Evolutionary conservation across 1,140 invertebrate species (phyloP).

Genomic region (Proales similis): DNA sequence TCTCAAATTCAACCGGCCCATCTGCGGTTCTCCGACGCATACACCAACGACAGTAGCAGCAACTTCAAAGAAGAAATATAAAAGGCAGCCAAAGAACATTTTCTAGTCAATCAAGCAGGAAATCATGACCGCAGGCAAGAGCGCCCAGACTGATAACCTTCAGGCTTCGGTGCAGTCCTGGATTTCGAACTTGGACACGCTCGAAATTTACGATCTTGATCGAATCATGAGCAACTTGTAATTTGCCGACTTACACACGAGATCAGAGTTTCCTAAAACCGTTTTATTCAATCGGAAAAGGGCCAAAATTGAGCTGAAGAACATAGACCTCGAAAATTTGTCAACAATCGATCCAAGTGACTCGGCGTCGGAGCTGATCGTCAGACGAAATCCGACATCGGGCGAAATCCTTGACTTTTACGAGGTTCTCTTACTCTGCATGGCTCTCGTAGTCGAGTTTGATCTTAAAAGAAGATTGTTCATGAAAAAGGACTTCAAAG

Average conservation of each 20-base stretch:
- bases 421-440: no score
- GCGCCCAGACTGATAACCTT: slow-evolving; percentile 4
- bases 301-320: slow-evolving; percentile 13
- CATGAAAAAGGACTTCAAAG: no score
- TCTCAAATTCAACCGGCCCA: no score
- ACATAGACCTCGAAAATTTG: slow-evolving; percentile 33
- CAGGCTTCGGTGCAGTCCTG: slow-evolving; percentile 34
- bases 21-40: no score
- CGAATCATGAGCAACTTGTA: slow-evolving; percentile 21
- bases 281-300: slow-evolving; percentile 4
- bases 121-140: neutral
- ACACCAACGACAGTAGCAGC: no score
- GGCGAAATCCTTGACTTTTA: slow-evolving; percentile 35
- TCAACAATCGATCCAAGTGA: slow-evolving; percentile 11
- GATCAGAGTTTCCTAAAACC: neutral
- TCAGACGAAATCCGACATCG: slow-evolving; percentile 13
- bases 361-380: slow-evolving; percentile 19
- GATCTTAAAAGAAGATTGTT: no score
- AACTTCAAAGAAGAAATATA: neutral
- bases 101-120: neutral
- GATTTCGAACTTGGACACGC: slow-evolving; percentile 31
- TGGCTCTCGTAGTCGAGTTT: no score
- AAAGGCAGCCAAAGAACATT: neutral
- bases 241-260: neutral
- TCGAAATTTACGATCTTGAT: slow-evolving; percentile 34